Base-by-base conservation (phyloP, 2,797 vertebrate genomes). In the Champsocephalus gunnari region DNA sequence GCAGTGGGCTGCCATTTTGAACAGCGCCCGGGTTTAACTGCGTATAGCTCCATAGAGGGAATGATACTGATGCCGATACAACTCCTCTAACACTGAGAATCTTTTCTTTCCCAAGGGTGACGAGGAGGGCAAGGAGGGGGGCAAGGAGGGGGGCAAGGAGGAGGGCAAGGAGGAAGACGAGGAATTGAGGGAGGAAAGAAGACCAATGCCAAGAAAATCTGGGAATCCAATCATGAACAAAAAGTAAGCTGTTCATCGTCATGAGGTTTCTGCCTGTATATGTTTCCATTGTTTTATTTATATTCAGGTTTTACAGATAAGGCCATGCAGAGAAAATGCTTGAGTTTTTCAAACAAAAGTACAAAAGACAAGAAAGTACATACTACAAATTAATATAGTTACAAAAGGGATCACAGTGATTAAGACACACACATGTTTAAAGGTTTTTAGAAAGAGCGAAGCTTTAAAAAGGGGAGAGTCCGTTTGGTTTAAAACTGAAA, bases 151-250 rank as follows among this genome's bases (percentile, higher is more conserved):
- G 95, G 82, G 85, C 51, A 86, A 56, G 9, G 84, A 74, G 4
- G 72, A 45, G 47, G 51, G 10, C 2, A 71, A 54, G 9, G 73
- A 82, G 5, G 87, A 84, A 34, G 59, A 19, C 0, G 6, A 70
- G 0, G 87, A 91, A 4, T 77, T 76, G 0, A 2, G 80, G 34
- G 79, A 82, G 34, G 76, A 81, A 59, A 75, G 11, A 0, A 53
- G 1, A 67, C 7, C 96, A 4, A 92, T 97, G 83, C 96, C 97
- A 8, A 97, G 93, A 87, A 97, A 95, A 91, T 93, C 97, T 3
- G 94, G 94, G 61, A 93, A 96, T 49, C 96, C 96, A 0, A 93
- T 99, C 21, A 83, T 97, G 1, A 99, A 97, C 75, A 97, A 98
- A 88, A 97, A 97, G 98, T 99, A 94, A 71, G 21, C 74, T 12